Percentiles rank a stretch among this genome's conserved stretches.
These are phyloP conservation scores for Papilio demoleus DNA, from an alignment of 2,888 invertebrate species.

Conservation along the genomic window DNA sequence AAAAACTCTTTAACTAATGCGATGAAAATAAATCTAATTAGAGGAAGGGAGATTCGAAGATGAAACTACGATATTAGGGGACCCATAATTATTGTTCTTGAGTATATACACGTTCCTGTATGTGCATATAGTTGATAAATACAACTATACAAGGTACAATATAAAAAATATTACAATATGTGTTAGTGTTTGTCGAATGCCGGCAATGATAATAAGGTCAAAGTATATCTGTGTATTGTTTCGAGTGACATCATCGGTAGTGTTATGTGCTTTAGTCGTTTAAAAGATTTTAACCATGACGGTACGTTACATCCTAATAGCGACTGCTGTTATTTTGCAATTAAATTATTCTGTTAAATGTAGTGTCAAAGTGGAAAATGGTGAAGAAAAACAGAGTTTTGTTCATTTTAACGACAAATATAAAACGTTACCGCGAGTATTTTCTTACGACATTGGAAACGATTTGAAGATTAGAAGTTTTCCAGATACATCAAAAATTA, in stretches of 20 bases:
- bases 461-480: slow-evolving; percentile 6
- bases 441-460: neutral
- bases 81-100: too few species aligned
- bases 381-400: neutral
- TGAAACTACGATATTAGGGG: too few species aligned
- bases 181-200: slow-evolving; percentile 29
- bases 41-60: too few species aligned
- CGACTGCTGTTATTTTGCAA: slow-evolving; percentile 7
- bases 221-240: slow-evolving; percentile 52
- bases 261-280: slow-evolving; percentile 47
- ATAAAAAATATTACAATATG: slow-evolving; percentile 8
- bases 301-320: slow-evolving; percentile 43
- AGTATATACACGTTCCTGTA: too few species aligned
- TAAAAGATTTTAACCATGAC: slow-evolving; percentile 53
- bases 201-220: slow-evolving; percentile 56
- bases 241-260: slow-evolving; percentile 33
- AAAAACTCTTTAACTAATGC: too few species aligned
- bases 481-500: neutral
- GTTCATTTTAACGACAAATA: neutral
- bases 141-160: neutral
- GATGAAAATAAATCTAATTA: too few species aligned
- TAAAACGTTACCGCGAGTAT: neutral
- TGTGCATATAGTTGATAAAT: neutral
- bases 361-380: slow-evolving; percentile 22
- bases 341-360: slow-evolving; percentile 9